Evolutionary conservation across 30 jellyfish, hydroid and myxozoan genomes (phyloP).

Genomic region (Turritopsis rubra): DNA sequence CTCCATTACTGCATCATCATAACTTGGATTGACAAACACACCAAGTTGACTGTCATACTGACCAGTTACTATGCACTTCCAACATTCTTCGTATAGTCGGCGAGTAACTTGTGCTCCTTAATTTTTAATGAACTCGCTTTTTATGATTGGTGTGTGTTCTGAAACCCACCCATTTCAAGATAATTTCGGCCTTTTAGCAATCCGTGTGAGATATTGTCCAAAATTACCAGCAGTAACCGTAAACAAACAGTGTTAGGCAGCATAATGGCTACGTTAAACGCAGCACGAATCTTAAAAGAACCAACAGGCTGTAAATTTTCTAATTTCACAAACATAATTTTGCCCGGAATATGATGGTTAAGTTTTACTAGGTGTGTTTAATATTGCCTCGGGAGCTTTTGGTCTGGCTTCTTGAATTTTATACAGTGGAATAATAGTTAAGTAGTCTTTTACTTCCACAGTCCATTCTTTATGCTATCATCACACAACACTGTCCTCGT

Average conservation of each 20-base stretch:
- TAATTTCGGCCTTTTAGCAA: not conserved
- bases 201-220: not conserved
- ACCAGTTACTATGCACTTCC: not conserved
- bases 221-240: not conserved
- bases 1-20: not conserved
- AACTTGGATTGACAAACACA: not conserved
- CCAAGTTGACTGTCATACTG: not conserved
- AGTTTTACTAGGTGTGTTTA: not conserved
- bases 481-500: no score
- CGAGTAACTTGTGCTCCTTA: not conserved
- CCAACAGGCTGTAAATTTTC: constrained; percentile 16
- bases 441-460: not conserved
- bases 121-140: not conserved
- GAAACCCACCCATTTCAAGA: not conserved
- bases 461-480: not conserved
- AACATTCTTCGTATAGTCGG: not conserved
- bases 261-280: not conserved
- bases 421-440: not conserved
- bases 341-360: not conserved
- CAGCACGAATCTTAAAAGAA: constrained; percentile 23
- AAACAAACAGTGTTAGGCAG: not conserved
- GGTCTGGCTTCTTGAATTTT: not conserved
- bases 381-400: not conserved
- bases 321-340: not conserved
- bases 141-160: not conserved